These are phyloP conservation scores for Hylomyscus alleni DNA, from an alignment of 2,797 vertebrate species.

Conservation along the genomic window DNA sequence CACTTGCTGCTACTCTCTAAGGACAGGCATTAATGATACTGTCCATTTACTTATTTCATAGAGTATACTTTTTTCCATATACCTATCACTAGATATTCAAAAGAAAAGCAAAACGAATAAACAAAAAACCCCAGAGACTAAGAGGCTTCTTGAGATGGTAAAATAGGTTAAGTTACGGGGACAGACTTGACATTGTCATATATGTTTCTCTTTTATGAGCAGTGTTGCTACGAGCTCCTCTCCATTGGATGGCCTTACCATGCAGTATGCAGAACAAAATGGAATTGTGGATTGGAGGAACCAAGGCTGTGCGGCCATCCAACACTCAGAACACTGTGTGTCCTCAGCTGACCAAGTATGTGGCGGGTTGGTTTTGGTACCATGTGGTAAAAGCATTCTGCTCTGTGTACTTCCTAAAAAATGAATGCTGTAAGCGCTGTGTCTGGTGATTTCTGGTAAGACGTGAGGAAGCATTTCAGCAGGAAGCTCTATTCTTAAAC, in stretches of 20 bases:
- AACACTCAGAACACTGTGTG: slow-evolving; percentile 89
- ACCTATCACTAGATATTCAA: not conserved
- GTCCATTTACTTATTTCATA: not conserved
- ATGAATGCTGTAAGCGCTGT: not conserved
- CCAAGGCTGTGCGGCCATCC: slow-evolving; percentile 86
- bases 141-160: not conserved
- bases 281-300: slow-evolving; percentile 92
- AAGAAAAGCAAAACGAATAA: not conserved
- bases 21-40: not conserved
- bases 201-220: slow-evolving; percentile 78
- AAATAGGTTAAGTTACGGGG: not conserved
- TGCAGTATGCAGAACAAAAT: slow-evolving; percentile 90
- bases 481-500: not conserved
- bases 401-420: not conserved
- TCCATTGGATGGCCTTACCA: slow-evolving; percentile 88
- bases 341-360: slow-evolving; percentile 90
- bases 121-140: not conserved
- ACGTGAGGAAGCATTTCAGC: not conserved
- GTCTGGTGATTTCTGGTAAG: not conserved
- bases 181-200: accelerated
- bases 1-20: not conserved
- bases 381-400: accelerated
- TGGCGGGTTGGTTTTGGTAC: not conserved
- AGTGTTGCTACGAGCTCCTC: slow-evolving; percentile 89
- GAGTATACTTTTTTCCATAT: not conserved